Percentiles rank a stretch among this genome's conserved stretches.
phyloP scores from a whole-genome alignment of 53 echinoderm and acorn worm species.

The Holothuria leucospilota region DNA sequence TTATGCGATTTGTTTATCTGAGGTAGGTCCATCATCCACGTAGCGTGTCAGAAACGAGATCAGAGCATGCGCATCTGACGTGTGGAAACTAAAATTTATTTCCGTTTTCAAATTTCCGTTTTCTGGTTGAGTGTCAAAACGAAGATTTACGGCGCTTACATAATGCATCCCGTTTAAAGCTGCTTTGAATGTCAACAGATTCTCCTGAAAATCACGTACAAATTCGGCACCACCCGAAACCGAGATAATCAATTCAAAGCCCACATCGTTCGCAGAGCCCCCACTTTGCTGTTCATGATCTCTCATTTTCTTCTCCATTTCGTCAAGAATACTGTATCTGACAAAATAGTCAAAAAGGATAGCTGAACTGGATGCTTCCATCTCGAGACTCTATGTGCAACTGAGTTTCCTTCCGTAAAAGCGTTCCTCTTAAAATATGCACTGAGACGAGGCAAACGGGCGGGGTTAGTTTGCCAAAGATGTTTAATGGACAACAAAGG shows the following conservation, averaged over 20 bases:
- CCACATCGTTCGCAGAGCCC: background rate
- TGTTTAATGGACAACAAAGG: no score
- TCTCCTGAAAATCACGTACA: background rate
- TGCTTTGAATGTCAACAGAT: background rate
- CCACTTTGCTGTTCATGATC: background rate
- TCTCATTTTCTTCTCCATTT: background rate
- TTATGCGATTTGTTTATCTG: background rate
- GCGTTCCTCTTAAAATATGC: no score
- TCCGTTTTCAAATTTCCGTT: background rate
- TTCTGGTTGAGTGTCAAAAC: background rate
- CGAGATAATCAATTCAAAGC: background rate
- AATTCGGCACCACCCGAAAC: background rate
- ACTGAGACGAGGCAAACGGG: no score
- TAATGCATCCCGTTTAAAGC: background rate
- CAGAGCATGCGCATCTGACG: no score
- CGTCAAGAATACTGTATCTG: background rate
- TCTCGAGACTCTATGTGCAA: background rate
- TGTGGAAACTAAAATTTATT: no score
- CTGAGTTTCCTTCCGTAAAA: background rate
- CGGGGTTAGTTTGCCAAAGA: no score
- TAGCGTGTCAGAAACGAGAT: background rate
- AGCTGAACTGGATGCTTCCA: constrained; percentile 8
- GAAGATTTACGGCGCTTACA: background rate
- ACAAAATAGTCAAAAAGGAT: constrained; percentile 6
- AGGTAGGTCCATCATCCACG: background rate